phyloP scores from a whole-genome alignment of 2,888 invertebrate genomes.

The Bombylius major region DNA sequence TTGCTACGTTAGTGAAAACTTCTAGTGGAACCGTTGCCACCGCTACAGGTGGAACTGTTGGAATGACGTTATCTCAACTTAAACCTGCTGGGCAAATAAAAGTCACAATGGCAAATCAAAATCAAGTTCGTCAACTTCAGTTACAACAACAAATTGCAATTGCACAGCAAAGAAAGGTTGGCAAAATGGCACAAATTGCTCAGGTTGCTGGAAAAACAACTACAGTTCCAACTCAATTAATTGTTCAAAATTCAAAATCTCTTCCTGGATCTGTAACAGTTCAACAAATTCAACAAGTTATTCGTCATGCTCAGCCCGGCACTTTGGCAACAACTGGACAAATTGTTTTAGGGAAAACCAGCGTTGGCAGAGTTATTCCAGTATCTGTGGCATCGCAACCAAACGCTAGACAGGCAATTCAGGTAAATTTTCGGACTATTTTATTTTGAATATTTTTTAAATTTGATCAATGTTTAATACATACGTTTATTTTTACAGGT shows the following conservation, averaged over 20 bases:
- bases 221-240: constrained; percentile 52
- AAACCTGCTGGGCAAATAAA: constrained; percentile 37
- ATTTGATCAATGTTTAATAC: neutral
- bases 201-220: constrained; percentile 27
- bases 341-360: constrained; percentile 47
- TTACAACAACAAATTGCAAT: constrained; percentile 45
- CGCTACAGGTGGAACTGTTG: constrained; percentile 26
- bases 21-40: constrained; percentile 35
- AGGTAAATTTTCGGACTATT: constrained; percentile 22
- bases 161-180: constrained; percentile 43
- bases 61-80: constrained; percentile 34
- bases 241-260: constrained; percentile 51
- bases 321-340: constrained; percentile 36
- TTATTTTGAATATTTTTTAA: neutral
- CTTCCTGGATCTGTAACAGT: constrained; percentile 51
- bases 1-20: constrained; percentile 33
- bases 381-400: constrained; percentile 45
- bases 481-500: constrained; percentile 31
- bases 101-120: constrained; percentile 46
- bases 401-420: constrained; percentile 43
- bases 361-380: constrained; percentile 52
- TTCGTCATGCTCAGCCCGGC: constrained; percentile 46
- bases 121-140: constrained; percentile 52
- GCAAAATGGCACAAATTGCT: constrained; percentile 46
- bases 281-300: constrained; percentile 62